These are phyloP conservation scores for Chloroceryle inda DNA, from an alignment of 2,797 vertebrate species.

Conservation along the genomic window DNA sequence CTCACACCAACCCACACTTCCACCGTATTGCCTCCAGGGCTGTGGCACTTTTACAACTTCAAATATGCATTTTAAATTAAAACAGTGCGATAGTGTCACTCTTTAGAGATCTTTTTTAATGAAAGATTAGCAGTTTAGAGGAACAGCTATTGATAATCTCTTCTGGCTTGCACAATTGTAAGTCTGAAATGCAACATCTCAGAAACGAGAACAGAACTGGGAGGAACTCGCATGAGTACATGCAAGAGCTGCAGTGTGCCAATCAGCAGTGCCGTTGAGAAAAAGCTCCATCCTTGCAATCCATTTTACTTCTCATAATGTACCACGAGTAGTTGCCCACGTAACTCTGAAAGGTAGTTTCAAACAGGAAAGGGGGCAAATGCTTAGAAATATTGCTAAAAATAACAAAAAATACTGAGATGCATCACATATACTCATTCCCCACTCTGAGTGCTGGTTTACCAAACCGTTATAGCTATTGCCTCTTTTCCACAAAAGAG, in stretches of 20 bases:
- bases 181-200: background rate
- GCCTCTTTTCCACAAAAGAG: background rate
- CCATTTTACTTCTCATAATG: background rate
- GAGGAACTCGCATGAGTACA: conserved; percentile 8
- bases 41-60: background rate
- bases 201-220: background rate
- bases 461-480: background rate
- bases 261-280: background rate
- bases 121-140: background rate
- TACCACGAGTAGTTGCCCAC: background rate
- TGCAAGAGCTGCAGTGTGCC: conserved; percentile 1
- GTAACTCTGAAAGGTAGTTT: background rate
- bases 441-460: rapidly evolving
- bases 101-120: background rate
- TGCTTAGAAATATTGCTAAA: background rate
- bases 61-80: background rate
- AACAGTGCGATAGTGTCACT: background rate
- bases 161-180: background rate
- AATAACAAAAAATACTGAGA: background rate
- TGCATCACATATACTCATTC: background rate
- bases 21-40: background rate
- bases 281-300: background rate
- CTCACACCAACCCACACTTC: background rate
- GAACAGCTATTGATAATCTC: background rate
- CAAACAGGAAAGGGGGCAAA: background rate